Conservation (phyloP, 2,113 vertebrate species). For the Carlito syrichta region DNA sequence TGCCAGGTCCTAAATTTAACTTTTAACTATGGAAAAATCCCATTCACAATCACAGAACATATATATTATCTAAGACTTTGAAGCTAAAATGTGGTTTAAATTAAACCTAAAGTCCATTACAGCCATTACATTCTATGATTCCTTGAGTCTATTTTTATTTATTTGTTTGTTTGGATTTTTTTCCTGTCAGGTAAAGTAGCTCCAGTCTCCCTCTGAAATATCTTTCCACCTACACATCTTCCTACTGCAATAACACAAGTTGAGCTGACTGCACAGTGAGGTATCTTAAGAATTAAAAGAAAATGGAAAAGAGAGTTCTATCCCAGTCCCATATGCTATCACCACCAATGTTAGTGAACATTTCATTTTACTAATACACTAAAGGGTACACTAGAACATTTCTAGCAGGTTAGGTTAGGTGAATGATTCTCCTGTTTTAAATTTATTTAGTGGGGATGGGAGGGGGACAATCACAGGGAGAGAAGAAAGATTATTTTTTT, state of each 20-base stretch:
- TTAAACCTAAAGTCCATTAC: neutral
- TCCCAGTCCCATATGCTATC: neutral
- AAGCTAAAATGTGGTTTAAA: constrained; percentile 9
- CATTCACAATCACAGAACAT: neutral
- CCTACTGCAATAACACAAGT: neutral
- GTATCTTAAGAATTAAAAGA: constrained; percentile 11
- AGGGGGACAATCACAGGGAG: constrained; percentile 59
- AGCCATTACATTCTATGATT: neutral
- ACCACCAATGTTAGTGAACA: neutral
- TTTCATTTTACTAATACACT: neutral
- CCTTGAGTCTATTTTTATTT: constrained; percentile 13
- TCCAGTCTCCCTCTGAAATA: neutral
- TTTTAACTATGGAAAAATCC: constrained; percentile 18
- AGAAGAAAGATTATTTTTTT: constrained; percentile 70
- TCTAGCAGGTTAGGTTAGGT: constrained; percentile 34
- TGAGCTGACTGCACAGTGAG: neutral
- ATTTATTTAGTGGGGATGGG: constrained; percentile 57
- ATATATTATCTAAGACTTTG: neutral
- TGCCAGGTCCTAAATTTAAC: constrained; percentile 48
- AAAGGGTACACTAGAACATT: neutral
- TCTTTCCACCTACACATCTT: constrained; percentile 41
- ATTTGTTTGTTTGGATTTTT: constrained; percentile 30
- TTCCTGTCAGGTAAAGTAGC: neutral
- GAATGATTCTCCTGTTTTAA: constrained; percentile 67
- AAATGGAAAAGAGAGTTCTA: neutral